Conservation (phyloP, 2,797 vertebrate species). For the Oophaga sylvatica region DNA sequence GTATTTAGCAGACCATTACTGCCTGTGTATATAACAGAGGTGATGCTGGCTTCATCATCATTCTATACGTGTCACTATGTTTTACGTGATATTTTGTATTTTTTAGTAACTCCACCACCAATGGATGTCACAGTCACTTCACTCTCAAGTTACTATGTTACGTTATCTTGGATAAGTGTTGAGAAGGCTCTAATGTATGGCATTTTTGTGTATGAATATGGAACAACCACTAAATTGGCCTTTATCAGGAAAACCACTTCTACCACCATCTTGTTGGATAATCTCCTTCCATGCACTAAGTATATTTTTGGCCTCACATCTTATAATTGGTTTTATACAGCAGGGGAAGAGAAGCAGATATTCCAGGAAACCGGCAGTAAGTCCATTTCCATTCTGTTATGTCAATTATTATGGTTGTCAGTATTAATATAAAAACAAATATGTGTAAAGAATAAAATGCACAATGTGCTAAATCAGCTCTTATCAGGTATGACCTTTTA, state of each 20-base stretch:
- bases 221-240: neutral
- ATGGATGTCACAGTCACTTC: conserved; percentile 53
- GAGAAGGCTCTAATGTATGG: conserved; percentile 71
- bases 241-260: conserved; percentile 60
- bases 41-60: neutral
- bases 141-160: conserved; percentile 35
- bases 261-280: conserved; percentile 64
- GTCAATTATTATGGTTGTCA: neutral
- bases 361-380: conserved; percentile 77
- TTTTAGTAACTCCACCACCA: conserved; percentile 75
- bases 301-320: conserved; percentile 77
- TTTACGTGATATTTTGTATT: neutral
- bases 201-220: conserved; percentile 63
- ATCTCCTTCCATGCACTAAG: conserved; percentile 73
- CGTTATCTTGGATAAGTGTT: conserved; percentile 72
- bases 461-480: neutral
- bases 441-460: neutral
- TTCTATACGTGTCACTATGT: neutral
- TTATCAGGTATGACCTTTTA: neutral
- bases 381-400: conserved; percentile 59
- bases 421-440: neutral
- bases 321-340: conserved; percentile 72
- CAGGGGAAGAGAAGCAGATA: conserved; percentile 71
- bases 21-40: no score
- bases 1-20: neutral